Evolutionary conservation across 2,797 vertebrate species (phyloP).

Genomic region (Babyrousa celebensis): DNA sequence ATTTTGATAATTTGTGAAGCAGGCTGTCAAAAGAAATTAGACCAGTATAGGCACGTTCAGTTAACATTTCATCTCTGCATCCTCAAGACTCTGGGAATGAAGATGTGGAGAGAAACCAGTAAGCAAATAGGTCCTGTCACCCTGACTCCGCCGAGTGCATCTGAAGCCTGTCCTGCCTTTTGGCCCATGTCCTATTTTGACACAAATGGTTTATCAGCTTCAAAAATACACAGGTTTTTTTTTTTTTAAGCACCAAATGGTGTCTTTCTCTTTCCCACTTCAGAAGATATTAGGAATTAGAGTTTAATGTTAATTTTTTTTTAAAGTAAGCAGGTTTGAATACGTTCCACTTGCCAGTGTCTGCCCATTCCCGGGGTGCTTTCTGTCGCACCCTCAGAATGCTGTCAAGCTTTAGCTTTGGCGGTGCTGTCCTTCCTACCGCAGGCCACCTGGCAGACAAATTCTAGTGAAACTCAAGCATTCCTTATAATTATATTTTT

Average conservation of each 20-base stretch:
- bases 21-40: slow-evolving; percentile 45
- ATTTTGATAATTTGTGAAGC: slow-evolving; percentile 32
- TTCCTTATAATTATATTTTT: neutral
- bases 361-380: neutral
- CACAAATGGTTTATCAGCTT: neutral
- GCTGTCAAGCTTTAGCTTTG: neutral
- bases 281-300: neutral
- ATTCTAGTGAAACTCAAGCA: neutral
- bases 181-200: neutral
- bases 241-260: neutral
- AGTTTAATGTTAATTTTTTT: neutral
- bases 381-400: accelerated
- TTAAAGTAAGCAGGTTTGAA: neutral
- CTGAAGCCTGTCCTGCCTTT: accelerated
- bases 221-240: neutral
- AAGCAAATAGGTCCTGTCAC: neutral
- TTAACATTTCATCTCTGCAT: neutral
- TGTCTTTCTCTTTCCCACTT: neutral
- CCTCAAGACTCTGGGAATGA: neutral
- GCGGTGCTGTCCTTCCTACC: neutral
- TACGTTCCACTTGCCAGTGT: accelerated
- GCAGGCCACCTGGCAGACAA: neutral
- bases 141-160: accelerated
- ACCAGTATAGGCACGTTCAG: accelerated
- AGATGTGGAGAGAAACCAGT: neutral